Conservation (phyloP, 23 tunicate genomes). For the Halocynthia roretzi region DNA sequence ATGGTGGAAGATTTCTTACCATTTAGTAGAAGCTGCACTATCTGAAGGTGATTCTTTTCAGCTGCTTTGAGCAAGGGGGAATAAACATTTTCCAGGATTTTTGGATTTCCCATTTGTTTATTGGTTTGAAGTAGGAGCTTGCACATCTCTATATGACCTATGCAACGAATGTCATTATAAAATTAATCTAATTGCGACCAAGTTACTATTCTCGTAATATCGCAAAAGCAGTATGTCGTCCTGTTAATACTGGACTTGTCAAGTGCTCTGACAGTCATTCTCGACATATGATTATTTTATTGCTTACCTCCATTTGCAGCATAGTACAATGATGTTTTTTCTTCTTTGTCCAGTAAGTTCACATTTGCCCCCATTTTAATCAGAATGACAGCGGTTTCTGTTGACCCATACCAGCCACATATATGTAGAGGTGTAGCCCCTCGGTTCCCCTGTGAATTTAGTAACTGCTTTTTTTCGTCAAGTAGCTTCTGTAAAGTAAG, state of each 20-base stretch:
- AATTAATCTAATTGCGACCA: neutral
- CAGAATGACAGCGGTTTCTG: constrained; percentile 10
- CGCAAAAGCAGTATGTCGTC: too few species aligned
- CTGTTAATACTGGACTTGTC: too few species aligned
- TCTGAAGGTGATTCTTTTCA: constrained; percentile 9
- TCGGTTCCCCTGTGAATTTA: constrained; percentile 2
- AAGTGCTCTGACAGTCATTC: too few species aligned
- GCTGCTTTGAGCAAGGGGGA: constrained; percentile 16
- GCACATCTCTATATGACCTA: neutral
- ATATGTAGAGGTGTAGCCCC: constrained; percentile 14
- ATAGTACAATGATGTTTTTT: constrained; percentile 19
- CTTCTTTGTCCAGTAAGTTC: neutral
- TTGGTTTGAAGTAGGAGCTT: too few species aligned
- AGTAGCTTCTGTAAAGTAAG: neutral
- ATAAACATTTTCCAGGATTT: neutral
- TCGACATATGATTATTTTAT: neutral
- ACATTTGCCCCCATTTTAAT: constrained; percentile 22
- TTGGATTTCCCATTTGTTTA: too few species aligned
- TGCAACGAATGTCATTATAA: neutral
- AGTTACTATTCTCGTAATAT: too few species aligned
- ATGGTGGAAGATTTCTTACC: neutral
- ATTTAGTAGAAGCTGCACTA: constrained; percentile 8
- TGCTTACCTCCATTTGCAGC: constrained; percentile 30
- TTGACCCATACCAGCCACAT: constrained; percentile 14
- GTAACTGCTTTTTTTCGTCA: neutral